phyloP scores from a whole-genome alignment of 2,113 vertebrate genomes.

The Lagopus muta region DNA sequence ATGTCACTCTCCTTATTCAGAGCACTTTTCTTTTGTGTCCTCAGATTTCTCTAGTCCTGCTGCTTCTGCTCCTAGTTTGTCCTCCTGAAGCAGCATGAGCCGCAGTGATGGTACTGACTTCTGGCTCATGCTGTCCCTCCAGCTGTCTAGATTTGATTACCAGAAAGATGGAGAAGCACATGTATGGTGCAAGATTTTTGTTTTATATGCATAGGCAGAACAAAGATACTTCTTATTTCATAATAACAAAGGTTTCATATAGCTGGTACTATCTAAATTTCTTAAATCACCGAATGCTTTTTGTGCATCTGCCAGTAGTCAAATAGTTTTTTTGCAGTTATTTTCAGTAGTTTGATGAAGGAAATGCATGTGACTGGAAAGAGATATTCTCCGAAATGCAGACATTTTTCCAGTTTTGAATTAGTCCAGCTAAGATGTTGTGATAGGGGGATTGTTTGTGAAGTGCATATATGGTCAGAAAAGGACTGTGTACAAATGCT shows the following conservation, averaged over 20 bases:
- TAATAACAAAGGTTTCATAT: background rate
- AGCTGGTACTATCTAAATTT: background rate
- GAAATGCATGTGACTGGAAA: background rate
- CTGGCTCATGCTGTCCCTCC: background rate
- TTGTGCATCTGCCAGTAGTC: background rate
- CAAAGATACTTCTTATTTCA: background rate
- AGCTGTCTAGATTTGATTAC: background rate
- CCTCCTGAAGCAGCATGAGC: background rate
- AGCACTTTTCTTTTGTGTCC: accelerated
- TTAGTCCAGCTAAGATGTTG: background rate
- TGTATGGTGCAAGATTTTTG: background rate
- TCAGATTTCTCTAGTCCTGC: accelerated
- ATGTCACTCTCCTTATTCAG: background rate
- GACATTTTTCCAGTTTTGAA: background rate
- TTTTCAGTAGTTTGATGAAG: background rate
- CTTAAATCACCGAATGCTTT: background rate
- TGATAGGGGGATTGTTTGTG: background rate
- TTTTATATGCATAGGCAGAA: background rate
- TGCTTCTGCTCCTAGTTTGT: background rate
- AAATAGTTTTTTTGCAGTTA: background rate
- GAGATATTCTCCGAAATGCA: background rate
- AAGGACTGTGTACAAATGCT: background rate
- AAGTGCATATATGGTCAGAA: constrained; percentile 13
- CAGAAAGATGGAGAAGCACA: background rate
- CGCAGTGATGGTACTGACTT: background rate